phyloP scores from a whole-genome alignment of 1,140 invertebrate species.

The Heliconius eleuchia region DNA sequence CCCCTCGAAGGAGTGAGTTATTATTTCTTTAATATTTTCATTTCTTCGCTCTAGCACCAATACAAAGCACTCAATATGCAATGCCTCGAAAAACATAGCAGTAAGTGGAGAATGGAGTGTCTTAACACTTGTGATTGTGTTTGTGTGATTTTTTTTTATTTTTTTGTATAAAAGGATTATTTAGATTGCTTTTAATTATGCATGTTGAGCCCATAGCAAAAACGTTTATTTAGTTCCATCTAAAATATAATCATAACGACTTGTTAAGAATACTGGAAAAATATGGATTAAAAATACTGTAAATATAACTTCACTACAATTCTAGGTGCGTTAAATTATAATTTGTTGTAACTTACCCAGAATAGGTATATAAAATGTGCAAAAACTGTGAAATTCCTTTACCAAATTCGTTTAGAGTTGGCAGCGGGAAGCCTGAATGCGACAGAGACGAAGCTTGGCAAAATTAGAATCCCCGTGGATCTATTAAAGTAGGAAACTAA shows the following conservation, averaged over 20 bases:
- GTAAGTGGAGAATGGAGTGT: too few relatives aligned
- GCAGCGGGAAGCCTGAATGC: conserved; percentile 16
- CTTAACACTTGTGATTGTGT: too few relatives aligned
- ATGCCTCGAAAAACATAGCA: too few relatives aligned
- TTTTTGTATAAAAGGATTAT: too few relatives aligned
- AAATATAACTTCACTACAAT: neutral
- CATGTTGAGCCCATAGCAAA: too few relatives aligned
- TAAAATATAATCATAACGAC: neutral
- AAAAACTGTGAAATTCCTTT: conserved; percentile 19
- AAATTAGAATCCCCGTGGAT: conserved; percentile 17
- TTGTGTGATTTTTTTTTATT: too few relatives aligned
- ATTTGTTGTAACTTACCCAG: neutral
- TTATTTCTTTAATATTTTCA: too few relatives aligned
- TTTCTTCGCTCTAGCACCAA: too few relatives aligned
- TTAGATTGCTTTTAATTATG: too few relatives aligned
- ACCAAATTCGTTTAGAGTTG: conserved; percentile 21
- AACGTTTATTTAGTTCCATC: too few relatives aligned
- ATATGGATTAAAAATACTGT: neutral
- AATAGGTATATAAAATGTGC: conserved; percentile 4
- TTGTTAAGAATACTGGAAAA: neutral
- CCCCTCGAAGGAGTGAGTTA: too few relatives aligned
- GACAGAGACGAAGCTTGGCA: conserved; percentile 17
- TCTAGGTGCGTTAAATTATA: neutral
- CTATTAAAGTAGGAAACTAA: conserved; percentile 16
- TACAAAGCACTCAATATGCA: too few relatives aligned